Conservation (phyloP, 2,888 invertebrate species). For the Polyommatus iphigenia region DNA sequence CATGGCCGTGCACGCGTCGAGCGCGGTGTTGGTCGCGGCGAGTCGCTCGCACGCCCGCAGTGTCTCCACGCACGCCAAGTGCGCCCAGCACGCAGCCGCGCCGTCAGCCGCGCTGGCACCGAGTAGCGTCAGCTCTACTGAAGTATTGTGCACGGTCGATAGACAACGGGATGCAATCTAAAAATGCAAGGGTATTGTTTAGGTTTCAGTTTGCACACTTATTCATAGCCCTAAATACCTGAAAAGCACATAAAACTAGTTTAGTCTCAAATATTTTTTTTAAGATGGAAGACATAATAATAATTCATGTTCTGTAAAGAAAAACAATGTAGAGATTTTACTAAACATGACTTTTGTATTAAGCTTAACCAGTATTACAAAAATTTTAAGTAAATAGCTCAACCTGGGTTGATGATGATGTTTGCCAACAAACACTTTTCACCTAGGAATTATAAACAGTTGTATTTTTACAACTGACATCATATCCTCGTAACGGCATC, state of each 20-base stretch:
- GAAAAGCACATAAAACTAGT: too few species aligned
- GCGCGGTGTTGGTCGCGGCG: conserved; percentile 84
- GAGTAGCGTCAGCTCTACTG: conserved; percentile 90
- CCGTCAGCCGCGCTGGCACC: conserved; percentile 90
- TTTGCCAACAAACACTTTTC: not conserved
- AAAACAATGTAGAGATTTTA: too few species aligned
- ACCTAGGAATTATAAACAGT: conserved; percentile 22
- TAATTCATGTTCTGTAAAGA: too few species aligned
- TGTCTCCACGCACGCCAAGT: conserved; percentile 94
- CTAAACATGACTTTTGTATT: too few species aligned
- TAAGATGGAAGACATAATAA: too few species aligned
- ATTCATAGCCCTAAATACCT: too few species aligned
- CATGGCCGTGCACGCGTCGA: conserved; percentile 79
- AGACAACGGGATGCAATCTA: conserved; percentile 93
- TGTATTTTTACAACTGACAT: conserved; percentile 20
- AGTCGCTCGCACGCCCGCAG: conserved; percentile 87
- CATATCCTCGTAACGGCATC: conserved; percentile 12
- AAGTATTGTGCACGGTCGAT: conserved; percentile 93
- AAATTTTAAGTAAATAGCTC: too few species aligned
- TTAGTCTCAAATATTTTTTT: too few species aligned
- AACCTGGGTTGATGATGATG: not conserved
- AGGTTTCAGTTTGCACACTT: not conserved
- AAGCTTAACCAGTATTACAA: too few species aligned
- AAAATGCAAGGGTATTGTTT: not conserved
- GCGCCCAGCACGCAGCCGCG: conserved; percentile 95